Conservation (phyloP, 2,113 vertebrate species). For the Poecilia latipinna region DNA sequence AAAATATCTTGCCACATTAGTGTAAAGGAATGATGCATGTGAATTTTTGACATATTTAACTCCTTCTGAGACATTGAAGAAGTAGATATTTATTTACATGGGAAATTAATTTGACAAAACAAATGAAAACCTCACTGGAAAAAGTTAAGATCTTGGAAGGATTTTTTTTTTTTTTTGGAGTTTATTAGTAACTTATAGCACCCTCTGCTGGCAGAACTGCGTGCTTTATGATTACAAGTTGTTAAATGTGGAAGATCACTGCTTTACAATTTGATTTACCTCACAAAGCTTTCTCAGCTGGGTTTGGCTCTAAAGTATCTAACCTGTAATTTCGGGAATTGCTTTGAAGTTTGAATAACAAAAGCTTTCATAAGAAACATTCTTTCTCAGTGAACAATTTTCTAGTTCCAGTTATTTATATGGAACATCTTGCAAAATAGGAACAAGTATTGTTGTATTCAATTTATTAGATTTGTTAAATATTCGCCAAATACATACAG, state of each 20-base stretch:
- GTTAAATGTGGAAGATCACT: neutral
- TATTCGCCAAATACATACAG: neutral
- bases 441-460: neutral
- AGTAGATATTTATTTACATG: neutral
- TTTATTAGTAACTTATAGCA: conserved; percentile 24
- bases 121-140: neutral
- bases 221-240: neutral
- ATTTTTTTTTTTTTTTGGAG: neutral
- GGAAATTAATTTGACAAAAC: neutral
- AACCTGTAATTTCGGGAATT: neutral
- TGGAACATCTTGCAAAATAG: neutral
- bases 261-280: no score
- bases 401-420: neutral
- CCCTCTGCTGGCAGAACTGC: conserved; percentile 58
- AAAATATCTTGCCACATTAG: neutral
- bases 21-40: neutral
- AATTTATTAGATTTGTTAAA: neutral
- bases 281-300: no score
- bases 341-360: neutral
- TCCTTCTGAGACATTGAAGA: neutral
- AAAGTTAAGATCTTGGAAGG: neutral
- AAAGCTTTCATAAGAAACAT: neutral
- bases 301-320: neutral
- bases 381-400: neutral
- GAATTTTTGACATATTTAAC: neutral